Evolutionary conservation across 2,113 vertebrate species (phyloP).

Genomic region (Pica pica): DNA sequence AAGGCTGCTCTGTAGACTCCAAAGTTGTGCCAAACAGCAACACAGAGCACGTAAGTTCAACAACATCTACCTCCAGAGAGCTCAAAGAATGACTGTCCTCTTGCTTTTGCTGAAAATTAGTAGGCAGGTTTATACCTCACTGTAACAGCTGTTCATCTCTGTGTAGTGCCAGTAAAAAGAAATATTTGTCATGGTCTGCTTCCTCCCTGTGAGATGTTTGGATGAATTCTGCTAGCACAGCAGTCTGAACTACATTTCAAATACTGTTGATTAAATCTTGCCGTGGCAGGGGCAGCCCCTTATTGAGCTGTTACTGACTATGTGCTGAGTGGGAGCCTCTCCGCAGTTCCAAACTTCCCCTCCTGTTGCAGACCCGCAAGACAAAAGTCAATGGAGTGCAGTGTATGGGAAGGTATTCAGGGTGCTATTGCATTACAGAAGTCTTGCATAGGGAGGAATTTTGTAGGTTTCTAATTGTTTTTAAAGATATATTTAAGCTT

Average conservation of each 20-base stretch:
- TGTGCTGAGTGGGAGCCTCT: not conserved
- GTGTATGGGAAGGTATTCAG: not conserved
- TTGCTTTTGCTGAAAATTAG: slow-evolving; percentile 37
- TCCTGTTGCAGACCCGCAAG: not conserved
- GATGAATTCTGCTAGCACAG: slow-evolving; percentile 23
- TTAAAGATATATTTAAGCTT: not conserved
- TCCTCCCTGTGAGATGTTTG: not conserved
- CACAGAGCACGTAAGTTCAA: not conserved
- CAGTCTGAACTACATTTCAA: not conserved
- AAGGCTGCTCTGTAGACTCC: not conserved
- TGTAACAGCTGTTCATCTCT: slow-evolving; percentile 48
- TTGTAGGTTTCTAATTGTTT: not conserved
- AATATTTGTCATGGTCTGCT: slow-evolving; percentile 39
- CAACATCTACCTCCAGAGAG: not conserved
- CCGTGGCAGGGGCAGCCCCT: not conserved
- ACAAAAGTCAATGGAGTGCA: not conserved
- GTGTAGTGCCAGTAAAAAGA: slow-evolving; percentile 39
- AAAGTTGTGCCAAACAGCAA: not conserved
- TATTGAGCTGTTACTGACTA: not conserved
- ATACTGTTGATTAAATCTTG: not conserved
- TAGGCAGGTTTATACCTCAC: not conserved
- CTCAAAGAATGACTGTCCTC: slow-evolving; percentile 33
- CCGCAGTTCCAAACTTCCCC: not conserved
- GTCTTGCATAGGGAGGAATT: not conserved
- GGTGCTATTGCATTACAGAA: not conserved